Base-by-base conservation (phyloP, 2,888 invertebrate species). In the Drosophila engyochracea region DNA sequence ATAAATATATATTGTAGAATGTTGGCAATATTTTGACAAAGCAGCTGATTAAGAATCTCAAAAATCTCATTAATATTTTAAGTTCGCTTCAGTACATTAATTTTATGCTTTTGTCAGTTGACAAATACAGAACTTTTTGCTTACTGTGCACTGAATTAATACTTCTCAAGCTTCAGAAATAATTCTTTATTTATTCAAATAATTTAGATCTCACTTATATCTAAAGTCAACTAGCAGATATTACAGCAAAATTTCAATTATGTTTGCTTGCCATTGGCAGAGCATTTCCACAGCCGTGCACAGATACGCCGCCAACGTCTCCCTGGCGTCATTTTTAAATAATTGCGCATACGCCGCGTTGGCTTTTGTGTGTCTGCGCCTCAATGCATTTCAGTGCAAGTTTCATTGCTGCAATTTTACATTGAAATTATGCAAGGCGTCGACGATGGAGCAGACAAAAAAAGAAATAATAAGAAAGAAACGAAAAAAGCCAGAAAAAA, bases 341-440 rank as follows among this genome's bases (percentile, higher is more conserved):
- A 86, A 86, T 86, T 86, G 89, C 89, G 86, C 90, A 85, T 86
- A 90, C 89, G 90, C 82, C 90, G 86, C 82, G 82, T 72, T 87
- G 87, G 82, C 89, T 89, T 85, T 83, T 90, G 85, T 90, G 72
- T 82, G 55, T 52, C 70, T 77, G 76, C 70, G 76, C 75, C 83
- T 81, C 87, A 81, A 86, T 85, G 81, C 88, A 89, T 81, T 82
- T 69, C 86, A 79, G 74, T 81, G 79, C 72, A 82, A 89, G 89
- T 89, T 83, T 79, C 83, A 81, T 83, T 77, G 76, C 83, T 59
- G 79, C 74, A 87, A 83, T 89, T 85, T 85, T 82, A 81, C 88
- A 89, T 85, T 85, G 79, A 89, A 85, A 87, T 85, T 85, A 87
- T 89, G 74, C 81, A 81, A 67, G 74, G 76, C 79, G 74, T 70